Base-by-base conservation (phyloP, 2,888 invertebrate genomes). In the Melinopterus prodromus region DNA sequence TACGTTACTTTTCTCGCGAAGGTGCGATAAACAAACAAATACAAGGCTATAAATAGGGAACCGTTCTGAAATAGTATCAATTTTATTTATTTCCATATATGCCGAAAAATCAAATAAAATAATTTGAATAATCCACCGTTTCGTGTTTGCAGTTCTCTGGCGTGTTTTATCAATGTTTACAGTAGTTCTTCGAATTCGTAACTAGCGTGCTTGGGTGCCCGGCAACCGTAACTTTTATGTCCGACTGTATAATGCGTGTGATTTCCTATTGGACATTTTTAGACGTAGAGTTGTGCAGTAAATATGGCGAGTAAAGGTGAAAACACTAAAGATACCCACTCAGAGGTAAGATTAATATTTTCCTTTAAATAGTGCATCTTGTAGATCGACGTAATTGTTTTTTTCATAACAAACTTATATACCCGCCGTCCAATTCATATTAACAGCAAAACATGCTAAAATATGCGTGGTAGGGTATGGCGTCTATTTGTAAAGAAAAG, bases 221-320 rank as follows among this genome's bases (percentile, higher is more conserved):
- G 53, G 53, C 12, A 53, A 53, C 53, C 53, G 53, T 53, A 53
- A 53, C 53, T 53, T 53, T 53, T 53, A 26, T 87, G 87, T 85
- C 36, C 83, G 82, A 84, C 84, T 85, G 84, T 83, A 84, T 86
- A 86, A 87, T 87, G 87, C 87, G 86, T 87, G 87, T 86, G 87
- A 87, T 86, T 87, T 87, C 85, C 86, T 86, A 87, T 88, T 88
- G 87, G 87, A 86, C 85, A 87, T 88, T 88, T 86, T 86, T 87
- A 86, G 88, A 88, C 88, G 88, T 88, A 88, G 88, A 87, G 85
- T 84, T 85, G 86, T 87, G 86, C 86, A 87, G 87, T 86, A 80
- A 86, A 87, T 85, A 90, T 90, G 90, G 89, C 90, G 84, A 88
- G 88, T 83, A 89, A 89, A 86, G 88, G 88, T 84, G 89, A 89